Conservation (phyloP, 1,140 invertebrate species). For the Globodera rostochiensis region DNA sequence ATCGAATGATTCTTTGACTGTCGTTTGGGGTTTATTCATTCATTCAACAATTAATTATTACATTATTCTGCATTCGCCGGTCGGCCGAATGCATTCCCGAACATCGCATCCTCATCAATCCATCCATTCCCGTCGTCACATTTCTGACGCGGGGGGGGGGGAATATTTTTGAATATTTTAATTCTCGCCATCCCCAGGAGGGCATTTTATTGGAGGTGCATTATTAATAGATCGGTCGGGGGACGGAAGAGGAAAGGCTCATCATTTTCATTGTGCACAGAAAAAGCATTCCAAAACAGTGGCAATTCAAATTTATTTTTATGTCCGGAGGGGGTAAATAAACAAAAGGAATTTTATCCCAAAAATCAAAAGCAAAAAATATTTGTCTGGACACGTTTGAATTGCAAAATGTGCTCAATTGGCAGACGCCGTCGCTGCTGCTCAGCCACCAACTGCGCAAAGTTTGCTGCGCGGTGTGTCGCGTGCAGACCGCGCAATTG, state of each 20-base stretch:
- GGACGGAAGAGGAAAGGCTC: neutral
- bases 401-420: neutral
- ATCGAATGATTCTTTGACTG: too few species aligned
- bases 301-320: too few species aligned
- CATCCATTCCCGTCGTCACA: neutral
- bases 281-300: too few species aligned
- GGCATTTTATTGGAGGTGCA: neutral
- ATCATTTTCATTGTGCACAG: neutral
- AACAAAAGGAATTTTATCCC: neutral
- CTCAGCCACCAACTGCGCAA: slow-evolving; percentile 21
- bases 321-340: neutral
- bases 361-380: neutral
- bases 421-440: neutral
- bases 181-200: neutral
- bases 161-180: neutral
- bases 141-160: too few species aligned
- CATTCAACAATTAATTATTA: too few species aligned
- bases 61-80: too few species aligned
- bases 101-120: neutral
- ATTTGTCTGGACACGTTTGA: neutral
- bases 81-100: too few species aligned
- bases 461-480: slow-evolving; percentile 29
- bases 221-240: neutral
- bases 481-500: slow-evolving; percentile 16
- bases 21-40: too few species aligned